phyloP scores from a whole-genome alignment of 2,113 vertebrate species.

The Spea multiplicata region DNA sequence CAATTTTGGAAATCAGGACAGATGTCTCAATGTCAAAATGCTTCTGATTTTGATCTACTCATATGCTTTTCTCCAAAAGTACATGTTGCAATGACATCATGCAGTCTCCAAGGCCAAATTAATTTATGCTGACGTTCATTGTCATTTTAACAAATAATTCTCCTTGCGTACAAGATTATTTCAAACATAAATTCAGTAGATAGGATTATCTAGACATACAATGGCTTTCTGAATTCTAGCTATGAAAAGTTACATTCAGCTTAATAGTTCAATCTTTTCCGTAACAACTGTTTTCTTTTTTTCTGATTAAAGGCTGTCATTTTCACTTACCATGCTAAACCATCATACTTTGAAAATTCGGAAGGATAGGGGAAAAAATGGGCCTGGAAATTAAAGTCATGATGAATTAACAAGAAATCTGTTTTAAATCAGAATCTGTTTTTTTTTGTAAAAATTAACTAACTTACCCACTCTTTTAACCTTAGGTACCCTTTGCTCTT shows the following conservation, averaged over 20 bases:
- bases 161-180: too few relatives aligned
- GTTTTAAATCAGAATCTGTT: conserved; percentile 18
- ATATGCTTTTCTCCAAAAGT: too few relatives aligned
- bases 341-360: conserved; percentile 29
- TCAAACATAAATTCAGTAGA: too few relatives aligned
- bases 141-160: too few relatives aligned
- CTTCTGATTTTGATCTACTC: too few relatives aligned
- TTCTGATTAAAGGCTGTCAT: conserved; percentile 41
- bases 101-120: too few relatives aligned
- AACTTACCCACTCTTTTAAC: conserved; percentile 45
- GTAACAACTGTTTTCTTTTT: background rate
- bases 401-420: conserved; percentile 38
- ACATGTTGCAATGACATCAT: too few relatives aligned
- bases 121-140: too few relatives aligned
- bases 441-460: conserved; percentile 24
- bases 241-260: background rate
- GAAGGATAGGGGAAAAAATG: conserved; percentile 18
- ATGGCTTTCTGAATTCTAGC: too few relatives aligned
- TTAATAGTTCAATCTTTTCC: background rate
- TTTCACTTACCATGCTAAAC: conserved; percentile 22
- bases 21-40: too few relatives aligned
- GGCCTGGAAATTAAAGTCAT: conserved; percentile 34
- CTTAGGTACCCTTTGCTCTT: conserved; percentile 34
- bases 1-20: too few relatives aligned
- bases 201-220: too few relatives aligned